phyloP scores from a whole-genome alignment of 2,888 invertebrate species.

The Pycnomerus fuliginosus region DNA sequence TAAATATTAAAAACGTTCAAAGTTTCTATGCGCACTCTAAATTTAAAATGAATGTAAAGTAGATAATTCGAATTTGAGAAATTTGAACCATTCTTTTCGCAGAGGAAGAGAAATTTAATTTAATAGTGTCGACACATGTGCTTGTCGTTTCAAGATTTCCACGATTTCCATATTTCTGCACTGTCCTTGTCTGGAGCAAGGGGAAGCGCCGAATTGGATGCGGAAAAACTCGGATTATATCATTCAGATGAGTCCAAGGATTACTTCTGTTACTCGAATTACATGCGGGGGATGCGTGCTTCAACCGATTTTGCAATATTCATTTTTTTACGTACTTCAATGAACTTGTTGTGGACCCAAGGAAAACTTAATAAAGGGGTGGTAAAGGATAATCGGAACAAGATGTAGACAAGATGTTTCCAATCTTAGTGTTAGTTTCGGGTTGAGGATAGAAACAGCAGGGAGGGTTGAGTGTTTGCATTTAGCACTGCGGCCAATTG shows the following conservation, averaged over 20 bases:
- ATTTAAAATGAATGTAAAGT: slow-evolving; percentile 56
- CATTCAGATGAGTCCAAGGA: slow-evolving; percentile 38
- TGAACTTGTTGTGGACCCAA: too few species aligned
- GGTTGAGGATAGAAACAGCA: slow-evolving; percentile 9
- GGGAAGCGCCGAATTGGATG: slow-evolving; percentile 14
- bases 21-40: slow-evolving; percentile 52
- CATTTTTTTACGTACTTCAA: too few species aligned
- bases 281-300: too few species aligned
- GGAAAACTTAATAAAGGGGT: slow-evolving; percentile 21
- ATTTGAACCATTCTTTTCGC: slow-evolving; percentile 53
- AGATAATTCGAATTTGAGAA: slow-evolving; percentile 56
- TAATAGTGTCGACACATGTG: slow-evolving; percentile 54
- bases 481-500: slow-evolving; percentile 24
- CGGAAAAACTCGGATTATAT: slow-evolving; percentile 33
- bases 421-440: slow-evolving; percentile 25
- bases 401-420: slow-evolving; percentile 24
- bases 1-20: slow-evolving; percentile 56
- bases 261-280: slow-evolving; percentile 35
- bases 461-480: slow-evolving; percentile 21
- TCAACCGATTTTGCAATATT: too few species aligned
- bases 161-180: slow-evolving; percentile 46
- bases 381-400: slow-evolving; percentile 24
- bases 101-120: slow-evolving; percentile 53
- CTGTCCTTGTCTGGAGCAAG: slow-evolving; percentile 25
- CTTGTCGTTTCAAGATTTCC: slow-evolving; percentile 52